Evolutionary conservation across 2,888 invertebrate species (phyloP).

Genomic region (Mythimna ferrago): DNA sequence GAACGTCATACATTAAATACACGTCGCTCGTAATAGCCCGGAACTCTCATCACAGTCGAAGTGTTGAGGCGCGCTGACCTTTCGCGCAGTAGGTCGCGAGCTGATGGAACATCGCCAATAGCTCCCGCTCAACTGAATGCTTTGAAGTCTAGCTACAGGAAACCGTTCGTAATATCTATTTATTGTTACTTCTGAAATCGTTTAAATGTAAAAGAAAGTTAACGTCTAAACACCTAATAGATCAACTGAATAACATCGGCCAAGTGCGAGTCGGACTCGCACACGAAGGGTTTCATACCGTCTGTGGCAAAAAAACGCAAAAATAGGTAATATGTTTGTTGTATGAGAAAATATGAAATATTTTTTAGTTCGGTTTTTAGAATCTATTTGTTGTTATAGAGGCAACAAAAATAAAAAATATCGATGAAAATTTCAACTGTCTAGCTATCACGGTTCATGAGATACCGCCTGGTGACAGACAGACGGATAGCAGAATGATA

Average conservation of each 20-base stretch:
- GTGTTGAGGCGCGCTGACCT: slow-evolving; percentile 63
- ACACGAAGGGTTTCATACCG: too few species aligned
- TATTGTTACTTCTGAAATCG: slow-evolving; percentile 57
- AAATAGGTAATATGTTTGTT: too few species aligned
- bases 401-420: too few species aligned
- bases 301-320: too few species aligned
- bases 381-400: too few species aligned
- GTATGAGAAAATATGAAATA: too few species aligned
- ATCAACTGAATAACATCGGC: not conserved
- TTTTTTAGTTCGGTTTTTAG: too few species aligned
- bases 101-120: slow-evolving; percentile 70
- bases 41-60: slow-evolving; percentile 31
- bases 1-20: slow-evolving; percentile 13
- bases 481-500: too few species aligned
- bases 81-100: slow-evolving; percentile 66
- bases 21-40: slow-evolving; percentile 17
- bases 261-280: too few species aligned
- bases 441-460: too few species aligned
- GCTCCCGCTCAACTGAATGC: slow-evolving; percentile 47
- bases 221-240: not conserved
- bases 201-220: slow-evolving; percentile 40
- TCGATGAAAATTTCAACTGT: too few species aligned
- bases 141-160: slow-evolving; percentile 70
- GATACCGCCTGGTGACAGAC: too few species aligned
- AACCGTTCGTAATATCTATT: slow-evolving; percentile 65